Evolutionary conservation across 2,888 invertebrate species (phyloP), one percentile per base, ranked within the genome.

Genomic region (Ectropis crepuscularia): DNA sequence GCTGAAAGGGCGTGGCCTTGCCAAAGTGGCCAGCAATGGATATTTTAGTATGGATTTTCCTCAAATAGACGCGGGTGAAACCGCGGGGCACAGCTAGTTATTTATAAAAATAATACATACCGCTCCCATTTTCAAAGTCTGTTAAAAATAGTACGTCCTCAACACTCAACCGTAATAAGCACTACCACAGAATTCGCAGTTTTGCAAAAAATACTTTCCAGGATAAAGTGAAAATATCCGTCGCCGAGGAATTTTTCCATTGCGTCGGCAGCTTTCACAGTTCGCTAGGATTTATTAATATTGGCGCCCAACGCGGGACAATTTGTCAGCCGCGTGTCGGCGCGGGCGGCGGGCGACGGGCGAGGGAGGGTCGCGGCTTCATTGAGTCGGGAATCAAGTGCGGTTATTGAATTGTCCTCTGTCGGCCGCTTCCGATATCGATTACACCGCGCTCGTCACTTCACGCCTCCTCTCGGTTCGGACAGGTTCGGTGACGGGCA

Each of bases 221-320:
- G 16, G 9, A 42, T 36, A 50, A 57, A 38, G 41, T 57, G 42
- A 16, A 46, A 47, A 51, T 39, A 51, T 51, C n/a, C 10, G 39
- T 51, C 39, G 10, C 7, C 28, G 42, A 53, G 53, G 48, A 53
- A 61, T 60, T 53, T 60, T 41, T 60, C 38, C 50, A 50, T 63
- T 54, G 37, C 63, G 50, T 61, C 57, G 50, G 49, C 50, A 49
- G 38, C 38, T 50, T 43, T 12, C 46, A 37, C 41, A 38, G 46
- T 59, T 43, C 53, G 37, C 60, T 43, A 38, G 55, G 55, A 61
- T 57, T 61, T 61, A 61, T 51, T 55, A 57, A 61, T 61, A 57
- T 61, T 61, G 61, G 61, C 60, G 47, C 53, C 48, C 53, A 48
- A 61, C 60, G 39, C 36, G 61, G 50, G 55, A 61, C 61, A 12